These are phyloP conservation scores for Lemur catta DNA, from an alignment of 2,797 vertebrate species.

Conservation along the genomic window DNA sequence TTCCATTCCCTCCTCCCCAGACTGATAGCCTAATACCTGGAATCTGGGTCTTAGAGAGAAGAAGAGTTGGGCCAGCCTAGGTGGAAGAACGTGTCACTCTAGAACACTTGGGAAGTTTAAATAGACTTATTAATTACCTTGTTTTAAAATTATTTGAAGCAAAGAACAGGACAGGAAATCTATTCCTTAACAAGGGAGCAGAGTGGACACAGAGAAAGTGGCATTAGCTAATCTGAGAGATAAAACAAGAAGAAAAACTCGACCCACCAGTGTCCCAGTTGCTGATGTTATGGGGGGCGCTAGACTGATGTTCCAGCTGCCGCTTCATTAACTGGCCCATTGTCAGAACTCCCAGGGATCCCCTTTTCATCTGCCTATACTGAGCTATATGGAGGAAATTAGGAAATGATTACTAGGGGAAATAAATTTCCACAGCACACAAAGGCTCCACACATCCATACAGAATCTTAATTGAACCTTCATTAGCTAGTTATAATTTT, in stretches of 20 bases:
- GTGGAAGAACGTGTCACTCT: background rate
- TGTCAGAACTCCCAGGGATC: constrained; percentile 96
- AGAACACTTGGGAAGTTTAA: background rate
- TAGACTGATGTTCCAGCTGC: constrained; percentile 98
- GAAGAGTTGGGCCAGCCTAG: background rate
- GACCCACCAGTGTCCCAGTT: constrained; percentile 97
- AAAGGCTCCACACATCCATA: constrained; percentile 73
- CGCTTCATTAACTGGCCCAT: constrained; percentile 99
- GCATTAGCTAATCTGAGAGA: constrained; percentile 71
- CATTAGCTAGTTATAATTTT: background rate
- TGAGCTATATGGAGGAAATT: constrained; percentile 91
- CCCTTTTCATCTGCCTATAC: constrained; percentile 98
- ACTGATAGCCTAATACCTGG: background rate
- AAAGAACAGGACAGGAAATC: constrained; percentile 59
- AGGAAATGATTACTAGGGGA: constrained; percentile 74
- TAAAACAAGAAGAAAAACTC: constrained; percentile 81
- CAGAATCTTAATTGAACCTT: constrained; percentile 23
- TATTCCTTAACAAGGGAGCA: constrained; percentile 25
- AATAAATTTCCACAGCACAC: constrained; percentile 77
- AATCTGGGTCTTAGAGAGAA: constrained; percentile 29
- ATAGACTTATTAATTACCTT: background rate
- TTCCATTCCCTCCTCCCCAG: constrained; percentile 27
- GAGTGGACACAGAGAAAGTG: constrained; percentile 58
- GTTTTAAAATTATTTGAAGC: background rate
- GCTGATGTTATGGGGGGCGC: constrained; percentile 98